These are phyloP conservation scores for Oreonectes daqikongensis DNA, from an alignment of 2,797 vertebrate species.

Conservation along the genomic window DNA sequence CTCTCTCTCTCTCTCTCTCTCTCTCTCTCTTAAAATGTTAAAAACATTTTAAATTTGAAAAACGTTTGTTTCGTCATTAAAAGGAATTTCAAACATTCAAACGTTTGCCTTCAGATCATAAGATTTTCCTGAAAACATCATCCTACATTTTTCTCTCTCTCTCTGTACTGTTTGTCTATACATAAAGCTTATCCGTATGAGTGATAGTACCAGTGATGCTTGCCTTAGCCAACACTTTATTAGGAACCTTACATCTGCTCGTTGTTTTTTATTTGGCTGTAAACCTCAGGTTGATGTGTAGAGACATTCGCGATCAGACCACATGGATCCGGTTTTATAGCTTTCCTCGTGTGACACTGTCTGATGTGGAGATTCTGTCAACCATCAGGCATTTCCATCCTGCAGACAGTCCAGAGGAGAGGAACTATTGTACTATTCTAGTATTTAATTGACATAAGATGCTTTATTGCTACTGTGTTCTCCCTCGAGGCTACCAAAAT, in stretches of 20 bases:
- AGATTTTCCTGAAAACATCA: no score
- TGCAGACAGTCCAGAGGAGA: conserved; percentile 25
- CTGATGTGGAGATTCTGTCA: conserved; percentile 30
- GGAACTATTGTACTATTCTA: neutral
- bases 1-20: no score
- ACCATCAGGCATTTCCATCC: conserved; percentile 44
- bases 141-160: no score
- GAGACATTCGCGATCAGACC: conserved; percentile 52
- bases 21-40: no score
- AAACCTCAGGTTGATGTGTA: conserved; percentile 35
- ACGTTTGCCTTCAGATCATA: no score
- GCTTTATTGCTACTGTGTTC: neutral
- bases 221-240: neutral
- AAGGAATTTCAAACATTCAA: no score
- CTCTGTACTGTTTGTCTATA: no score
- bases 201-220: neutral
- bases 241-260: neutral
- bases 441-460: no score
- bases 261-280: conserved; percentile 19
- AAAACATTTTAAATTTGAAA: no score
- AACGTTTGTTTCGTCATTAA: no score
- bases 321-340: conserved; percentile 38
- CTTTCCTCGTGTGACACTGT: conserved; percentile 14
- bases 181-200: no score
- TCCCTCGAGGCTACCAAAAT: neutral